A percentile compares a stretch with the other conserved stretches of the same genome.
These are phyloP conservation scores for Ophioninae sp. DNA, from an alignment of 2,888 invertebrate genomes.

Conservation along the genomic window DNA sequence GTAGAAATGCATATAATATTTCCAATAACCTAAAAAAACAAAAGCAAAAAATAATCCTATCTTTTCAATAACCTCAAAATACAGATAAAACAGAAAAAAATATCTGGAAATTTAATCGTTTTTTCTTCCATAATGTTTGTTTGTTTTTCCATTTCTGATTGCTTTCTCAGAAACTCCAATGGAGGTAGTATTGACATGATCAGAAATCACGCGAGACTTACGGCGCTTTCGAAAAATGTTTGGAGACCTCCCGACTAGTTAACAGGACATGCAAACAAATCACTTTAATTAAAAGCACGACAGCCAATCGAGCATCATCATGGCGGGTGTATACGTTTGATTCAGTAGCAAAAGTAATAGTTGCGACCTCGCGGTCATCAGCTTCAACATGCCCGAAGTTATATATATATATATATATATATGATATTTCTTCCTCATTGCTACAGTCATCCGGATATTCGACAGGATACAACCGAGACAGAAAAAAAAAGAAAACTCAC, in stretches of 20 bases:
- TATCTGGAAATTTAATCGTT: background rate
- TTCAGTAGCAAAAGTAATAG: constrained; percentile 21
- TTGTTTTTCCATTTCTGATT: background rate
- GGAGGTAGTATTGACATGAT: background rate
- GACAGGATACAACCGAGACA: background rate
- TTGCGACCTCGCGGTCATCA: constrained; percentile 22
- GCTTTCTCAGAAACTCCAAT: background rate
- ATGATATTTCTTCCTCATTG: constrained; percentile 14
- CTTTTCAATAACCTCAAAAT: too few relatives aligned
- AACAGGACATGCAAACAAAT: constrained; percentile 44
- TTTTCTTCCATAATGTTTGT: background rate
- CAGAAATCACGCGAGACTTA: constrained; percentile 2
- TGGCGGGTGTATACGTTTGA: constrained; percentile 13
- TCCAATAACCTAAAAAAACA: too few relatives aligned
- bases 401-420: background rate
- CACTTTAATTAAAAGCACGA: constrained; percentile 41
- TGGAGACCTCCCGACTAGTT: constrained; percentile 22
- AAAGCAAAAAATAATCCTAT: too few relatives aligned
- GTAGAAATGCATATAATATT: too few relatives aligned
- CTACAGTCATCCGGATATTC: constrained; percentile 27
- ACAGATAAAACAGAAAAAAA: background rate
- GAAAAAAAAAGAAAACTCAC: constrained; percentile 3
- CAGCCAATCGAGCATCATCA: background rate
- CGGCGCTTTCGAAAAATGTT: constrained; percentile 33
- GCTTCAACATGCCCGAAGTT: constrained; percentile 21